Evolutionary conservation across 1,140 invertebrate genomes (phyloP), one percentile per base, ranked within the genome.

Genomic region (Wasmannia auropunctata): DNA sequence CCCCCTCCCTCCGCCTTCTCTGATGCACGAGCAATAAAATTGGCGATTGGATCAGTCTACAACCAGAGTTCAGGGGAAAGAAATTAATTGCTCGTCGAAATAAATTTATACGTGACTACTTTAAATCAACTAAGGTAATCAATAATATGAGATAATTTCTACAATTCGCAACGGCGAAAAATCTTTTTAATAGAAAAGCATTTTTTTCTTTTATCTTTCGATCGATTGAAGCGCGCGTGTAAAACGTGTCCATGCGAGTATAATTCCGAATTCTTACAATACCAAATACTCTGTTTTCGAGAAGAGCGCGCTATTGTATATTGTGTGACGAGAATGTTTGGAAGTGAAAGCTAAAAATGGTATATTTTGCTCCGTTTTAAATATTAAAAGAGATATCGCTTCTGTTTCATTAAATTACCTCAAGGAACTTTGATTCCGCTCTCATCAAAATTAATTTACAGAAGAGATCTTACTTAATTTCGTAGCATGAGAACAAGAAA

Each of bases 401-500:
- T 51, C 19, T 37, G 16, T 34, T 37, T 37, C 6, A 72, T 31
- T 31, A 34, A 58, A 60, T 60, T 43, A 16, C 25, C 72, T 40
- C 34, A 25, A 60, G 54, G 60, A 76, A 76, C 22, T 79, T 65
- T 49, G 60, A 40, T 54, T 34, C 54, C 22, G 19, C 43, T 58
- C 5, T 22, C 8, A 22, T 60, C 34, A 40, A 51, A 80, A 72
- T 83, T 58, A 72, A 83, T 58, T 83, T 25, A 28, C 11, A n/a
- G n/a, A n/a, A n/a, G 51, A 54, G 37, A 28, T 34, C 67, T 34
- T 74, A 63, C 77, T 80, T 83, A 58, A 83, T 83, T 51, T 83
- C 37, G 40, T 14, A 46, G 79, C 51, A n/a, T 14, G 37, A 16
- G 14, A 81, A 25, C 34, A 69, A 80, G 22, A 40, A 19, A 22